Base-by-base conservation (phyloP, 2,113 vertebrate species). In the Salvator merianae region DNA sequence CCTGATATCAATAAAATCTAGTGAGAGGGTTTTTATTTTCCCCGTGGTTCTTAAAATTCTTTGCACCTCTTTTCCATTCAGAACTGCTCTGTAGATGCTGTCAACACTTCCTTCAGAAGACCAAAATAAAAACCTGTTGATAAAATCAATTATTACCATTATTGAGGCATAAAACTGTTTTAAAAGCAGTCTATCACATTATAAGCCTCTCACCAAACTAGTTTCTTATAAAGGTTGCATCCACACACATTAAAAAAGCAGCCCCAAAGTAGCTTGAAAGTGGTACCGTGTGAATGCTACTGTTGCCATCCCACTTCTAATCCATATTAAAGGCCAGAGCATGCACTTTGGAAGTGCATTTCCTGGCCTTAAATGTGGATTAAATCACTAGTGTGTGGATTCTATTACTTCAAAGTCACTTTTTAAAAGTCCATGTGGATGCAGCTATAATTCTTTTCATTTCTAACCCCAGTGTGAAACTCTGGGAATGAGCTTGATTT, bases 71-170 rank as follows among this genome's bases (percentile, higher is more conserved):
- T 38, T 92, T 34, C 96, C 96, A 1, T 83, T 73, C 30, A 96
- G 70, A 59, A 94, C 93, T 10, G 93, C 92, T 62, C 95, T 95
- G 83, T 97, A 93, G 92, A 99, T 95, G 65, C 95, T 96, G 38
- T 96, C 90, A n/a, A 88, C 66, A 34, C 71, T 79, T 14, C 94
- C 94, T 16, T 95, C 96, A 40, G 97, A 98, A 79, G 98, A 92
- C 97, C 98, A 98, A 92, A 99, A 99, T 63, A 99, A 82, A 78
- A 97, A 91, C 92, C 98, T 99, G 94, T 70, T 92, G 74, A 3
- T 87, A 89, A 79, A 80, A 79, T 88, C 3, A 86, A 1, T 1
- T 0, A 13, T 9, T 10, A 26, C 81, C 50, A 38, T 30, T 18
- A 8, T 1, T 9, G 40, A 22, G 12, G 1, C 22, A 85, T 26